Percentiles rank a stretch among this genome's conserved stretches.
These are phyloP conservation scores for Dryas iulia DNA, from an alignment of 1,140 invertebrate genomes.

Conservation along the genomic window DNA sequence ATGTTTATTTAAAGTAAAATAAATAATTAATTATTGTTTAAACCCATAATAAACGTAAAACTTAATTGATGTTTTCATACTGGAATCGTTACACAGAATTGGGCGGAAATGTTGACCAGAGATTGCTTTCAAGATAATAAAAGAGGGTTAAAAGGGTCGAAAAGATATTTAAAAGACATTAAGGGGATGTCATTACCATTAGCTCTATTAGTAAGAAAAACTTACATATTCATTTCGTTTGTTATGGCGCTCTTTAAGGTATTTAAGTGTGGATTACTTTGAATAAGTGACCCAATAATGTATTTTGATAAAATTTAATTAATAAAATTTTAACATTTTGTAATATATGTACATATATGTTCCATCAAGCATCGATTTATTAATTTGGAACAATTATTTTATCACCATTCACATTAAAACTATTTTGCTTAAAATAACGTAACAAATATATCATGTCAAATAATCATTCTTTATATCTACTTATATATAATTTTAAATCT, in stretches of 20 bases:
- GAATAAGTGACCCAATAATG: no score
- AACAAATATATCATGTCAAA: no score
- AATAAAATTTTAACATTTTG: no score
- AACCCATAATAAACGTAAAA: neutral
- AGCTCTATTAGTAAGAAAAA: conserved; percentile 1
- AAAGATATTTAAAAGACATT: conserved; percentile 28
- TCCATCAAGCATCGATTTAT: no score
- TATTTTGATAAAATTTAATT: no score
- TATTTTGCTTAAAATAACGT: no score
- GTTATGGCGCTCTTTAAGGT: neutral
- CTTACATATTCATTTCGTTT: conserved; percentile 1
- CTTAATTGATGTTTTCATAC: conserved; percentile 5
- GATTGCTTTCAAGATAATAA: conserved; percentile 26
- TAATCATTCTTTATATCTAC: no score
- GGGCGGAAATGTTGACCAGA: conserved; percentile 22
- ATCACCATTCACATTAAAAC: no score
- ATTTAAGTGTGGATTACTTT: no score
- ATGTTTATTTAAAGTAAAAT: neutral
- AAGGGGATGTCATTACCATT: conserved; percentile 15
- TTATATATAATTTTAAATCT: no score
- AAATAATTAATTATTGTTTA: neutral
- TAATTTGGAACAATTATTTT: no score
- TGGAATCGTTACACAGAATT: conserved; percentile 3
- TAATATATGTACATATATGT: no score
- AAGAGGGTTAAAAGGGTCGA: conserved; percentile 19